These are phyloP conservation scores for Dicrurus megarhynchus DNA, from an alignment of 2,113 vertebrate genomes.

Conservation along the genomic window DNA sequence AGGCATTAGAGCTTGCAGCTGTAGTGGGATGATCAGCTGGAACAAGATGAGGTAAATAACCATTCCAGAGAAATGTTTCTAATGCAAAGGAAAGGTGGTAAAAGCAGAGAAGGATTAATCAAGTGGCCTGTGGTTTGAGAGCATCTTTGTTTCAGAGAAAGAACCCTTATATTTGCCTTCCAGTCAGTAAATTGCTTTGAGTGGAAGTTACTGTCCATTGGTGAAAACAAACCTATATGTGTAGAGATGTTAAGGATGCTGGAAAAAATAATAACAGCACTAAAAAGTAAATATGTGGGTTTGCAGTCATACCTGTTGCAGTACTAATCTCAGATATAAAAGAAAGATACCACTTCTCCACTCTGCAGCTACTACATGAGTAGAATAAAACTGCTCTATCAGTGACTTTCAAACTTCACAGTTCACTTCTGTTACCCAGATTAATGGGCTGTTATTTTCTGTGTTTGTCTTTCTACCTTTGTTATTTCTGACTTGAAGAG, in stretches of 20 bases:
- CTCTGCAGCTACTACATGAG: neutral
- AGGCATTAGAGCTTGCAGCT: neutral
- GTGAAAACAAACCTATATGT: neutral
- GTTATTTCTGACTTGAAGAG: slow-evolving; percentile 25
- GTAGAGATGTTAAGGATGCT: neutral
- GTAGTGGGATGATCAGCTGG: neutral
- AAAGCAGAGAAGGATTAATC: neutral
- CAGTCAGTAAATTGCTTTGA: neutral
- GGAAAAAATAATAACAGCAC: neutral
- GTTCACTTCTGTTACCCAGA: neutral
- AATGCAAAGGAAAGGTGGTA: neutral
- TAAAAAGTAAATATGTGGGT: neutral
- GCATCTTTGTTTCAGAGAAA: neutral
- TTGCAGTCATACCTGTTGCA: neutral
- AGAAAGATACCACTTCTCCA: neutral
- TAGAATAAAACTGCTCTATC: neutral
- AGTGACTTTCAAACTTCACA: neutral
- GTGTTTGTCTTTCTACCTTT: slow-evolving; percentile 4
- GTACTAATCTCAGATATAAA: neutral
- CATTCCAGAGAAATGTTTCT: neutral
- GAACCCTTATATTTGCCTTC: neutral
- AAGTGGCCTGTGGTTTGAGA: neutral
- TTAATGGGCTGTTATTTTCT: slow-evolving; percentile 15
- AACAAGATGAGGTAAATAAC: neutral
- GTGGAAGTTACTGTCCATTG: neutral